phyloP scores from a whole-genome alignment of 2,113 vertebrate species.

The Eulemur macaco region DNA sequence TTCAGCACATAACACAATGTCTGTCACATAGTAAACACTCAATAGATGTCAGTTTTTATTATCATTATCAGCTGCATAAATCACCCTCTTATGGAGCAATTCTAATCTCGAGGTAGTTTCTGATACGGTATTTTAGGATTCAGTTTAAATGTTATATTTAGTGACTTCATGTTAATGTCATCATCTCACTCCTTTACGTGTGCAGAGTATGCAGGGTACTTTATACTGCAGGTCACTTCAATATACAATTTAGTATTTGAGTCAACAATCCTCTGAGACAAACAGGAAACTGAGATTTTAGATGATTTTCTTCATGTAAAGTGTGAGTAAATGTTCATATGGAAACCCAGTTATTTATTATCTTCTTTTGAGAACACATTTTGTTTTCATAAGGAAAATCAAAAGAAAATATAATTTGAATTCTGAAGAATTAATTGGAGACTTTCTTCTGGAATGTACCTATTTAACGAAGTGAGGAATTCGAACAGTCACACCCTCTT shows the following conservation, averaged over 20 bases:
- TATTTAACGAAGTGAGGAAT: background rate
- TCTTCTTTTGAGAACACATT: background rate
- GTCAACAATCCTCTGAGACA: background rate
- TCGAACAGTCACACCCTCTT: no score
- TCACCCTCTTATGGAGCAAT: background rate
- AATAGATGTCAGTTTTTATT: background rate
- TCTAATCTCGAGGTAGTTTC: background rate
- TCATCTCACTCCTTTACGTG: background rate
- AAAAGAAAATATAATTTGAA: background rate
- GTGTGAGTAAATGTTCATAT: background rate
- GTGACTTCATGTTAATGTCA: background rate
- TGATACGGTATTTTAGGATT: background rate
- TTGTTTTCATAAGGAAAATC: constrained; percentile 12
- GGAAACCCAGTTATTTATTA: background rate
- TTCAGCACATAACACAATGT: background rate
- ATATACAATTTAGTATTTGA: background rate
- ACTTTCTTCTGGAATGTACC: background rate
- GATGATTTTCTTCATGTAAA: background rate
- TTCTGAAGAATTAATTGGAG: background rate
- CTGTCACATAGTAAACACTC: background rate
- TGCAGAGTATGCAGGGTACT: background rate
- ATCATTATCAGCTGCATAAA: background rate
- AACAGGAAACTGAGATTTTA: background rate
- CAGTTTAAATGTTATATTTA: background rate
- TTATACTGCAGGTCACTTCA: background rate